phyloP scores from a whole-genome alignment of 53 echinoderm and acorn worm species.

The Arbacia lixula region DNA sequence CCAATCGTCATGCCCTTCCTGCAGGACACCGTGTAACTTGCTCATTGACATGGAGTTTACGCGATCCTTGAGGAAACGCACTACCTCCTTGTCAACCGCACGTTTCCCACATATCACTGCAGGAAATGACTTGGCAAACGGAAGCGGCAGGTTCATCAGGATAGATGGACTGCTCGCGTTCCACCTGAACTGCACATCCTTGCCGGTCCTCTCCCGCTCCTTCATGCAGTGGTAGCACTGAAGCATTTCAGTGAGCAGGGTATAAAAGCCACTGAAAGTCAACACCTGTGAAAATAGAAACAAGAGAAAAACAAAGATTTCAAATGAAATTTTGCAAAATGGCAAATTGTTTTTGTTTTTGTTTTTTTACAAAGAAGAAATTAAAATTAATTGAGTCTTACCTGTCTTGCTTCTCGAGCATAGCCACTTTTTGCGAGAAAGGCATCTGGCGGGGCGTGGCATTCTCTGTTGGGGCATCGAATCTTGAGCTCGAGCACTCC shows the following conservation, averaged over 20 bases:
- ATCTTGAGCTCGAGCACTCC: not conserved
- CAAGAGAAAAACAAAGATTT: not conserved
- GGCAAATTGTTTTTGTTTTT: not conserved
- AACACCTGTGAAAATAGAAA: constrained; percentile 4
- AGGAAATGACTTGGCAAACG: constrained; percentile 44
- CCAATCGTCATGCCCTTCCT: constrained; percentile 69
- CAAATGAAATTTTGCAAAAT: not conserved
- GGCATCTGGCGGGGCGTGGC: not conserved
- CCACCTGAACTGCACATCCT: constrained; percentile 40
- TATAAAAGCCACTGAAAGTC: constrained; percentile 34
- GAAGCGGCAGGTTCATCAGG: constrained; percentile 45
- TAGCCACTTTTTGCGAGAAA: constrained; percentile 1
- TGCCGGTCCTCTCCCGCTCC: not conserved
- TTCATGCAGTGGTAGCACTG: constrained; percentile 43
- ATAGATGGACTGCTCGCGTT: constrained; percentile 41
- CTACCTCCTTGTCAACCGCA: constrained; percentile 45
- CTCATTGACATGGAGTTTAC: constrained; percentile 58
- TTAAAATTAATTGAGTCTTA: not conserved
- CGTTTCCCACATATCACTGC: constrained; percentile 60
- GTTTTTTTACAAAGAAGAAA: not conserved
- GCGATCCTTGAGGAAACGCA: constrained; percentile 49
- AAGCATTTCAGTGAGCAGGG: constrained; percentile 47
- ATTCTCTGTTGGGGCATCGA: not conserved
- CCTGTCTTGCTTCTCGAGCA: not conserved
- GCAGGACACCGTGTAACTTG: constrained; percentile 52